A percentile compares a stretch with the other conserved stretches of the same genome.
These are phyloP conservation scores for Amphilophus citrinellus DNA, from an alignment of 2,113 vertebrate genomes.

Conservation along the genomic window DNA sequence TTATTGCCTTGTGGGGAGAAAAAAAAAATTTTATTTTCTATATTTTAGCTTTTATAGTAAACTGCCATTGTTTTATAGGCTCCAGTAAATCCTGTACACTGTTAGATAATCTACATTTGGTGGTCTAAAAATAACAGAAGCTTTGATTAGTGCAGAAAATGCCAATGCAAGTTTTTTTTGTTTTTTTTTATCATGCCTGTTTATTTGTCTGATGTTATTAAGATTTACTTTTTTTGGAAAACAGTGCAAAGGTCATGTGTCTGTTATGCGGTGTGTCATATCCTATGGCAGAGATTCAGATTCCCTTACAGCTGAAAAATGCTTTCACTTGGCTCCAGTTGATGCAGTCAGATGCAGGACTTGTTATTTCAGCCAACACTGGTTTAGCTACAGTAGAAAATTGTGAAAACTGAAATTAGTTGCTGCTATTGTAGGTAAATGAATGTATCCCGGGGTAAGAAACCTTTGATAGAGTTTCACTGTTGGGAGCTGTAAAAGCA, in stretches of 20 bases:
- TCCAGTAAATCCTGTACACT: neutral
- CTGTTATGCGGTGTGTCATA: neutral
- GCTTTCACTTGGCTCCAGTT: neutral
- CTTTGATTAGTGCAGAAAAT: conserved; percentile 15
- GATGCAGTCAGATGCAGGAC: neutral
- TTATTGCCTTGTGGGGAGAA: too few relatives aligned
- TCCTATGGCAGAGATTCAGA: neutral
- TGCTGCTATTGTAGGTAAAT: neutral
- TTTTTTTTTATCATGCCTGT: neutral
- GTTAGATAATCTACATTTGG: neutral
- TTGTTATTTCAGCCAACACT: neutral
- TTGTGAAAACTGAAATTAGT: too few relatives aligned
- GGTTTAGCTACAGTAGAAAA: neutral
- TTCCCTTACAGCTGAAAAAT: neutral
- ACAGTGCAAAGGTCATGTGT: neutral
- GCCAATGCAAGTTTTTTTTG: neutral
- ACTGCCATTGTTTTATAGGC: neutral
- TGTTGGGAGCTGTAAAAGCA: neutral
- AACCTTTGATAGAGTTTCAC: neutral
- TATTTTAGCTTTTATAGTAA: neutral
- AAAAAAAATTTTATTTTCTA: neutral
- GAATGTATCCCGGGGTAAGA: neutral
- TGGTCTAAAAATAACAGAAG: neutral
- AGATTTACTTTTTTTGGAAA: neutral
- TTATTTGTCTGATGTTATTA: neutral